Evolutionary conservation across 2,888 invertebrate species (phyloP).

Genomic region (Leptopilina drosophilae): DNA sequence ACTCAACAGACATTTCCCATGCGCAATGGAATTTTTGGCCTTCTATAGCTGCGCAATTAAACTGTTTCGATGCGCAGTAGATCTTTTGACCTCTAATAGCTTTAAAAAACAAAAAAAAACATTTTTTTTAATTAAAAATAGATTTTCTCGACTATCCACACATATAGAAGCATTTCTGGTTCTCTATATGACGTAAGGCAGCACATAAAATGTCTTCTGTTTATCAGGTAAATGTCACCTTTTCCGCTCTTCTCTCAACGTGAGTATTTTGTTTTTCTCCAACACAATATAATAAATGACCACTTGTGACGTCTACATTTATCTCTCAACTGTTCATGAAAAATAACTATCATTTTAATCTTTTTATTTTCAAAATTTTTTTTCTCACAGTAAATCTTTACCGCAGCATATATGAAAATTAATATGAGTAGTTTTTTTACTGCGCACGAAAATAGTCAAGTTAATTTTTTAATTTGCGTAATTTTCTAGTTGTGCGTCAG

Average conservation of each 20-base stretch:
- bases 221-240: slow-evolving; percentile 64
- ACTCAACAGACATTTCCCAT: no score
- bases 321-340: not conserved
- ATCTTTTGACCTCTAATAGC: no score
- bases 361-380: no score
- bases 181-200: slow-evolving; percentile 65
- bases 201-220: slow-evolving; percentile 64
- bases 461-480: not conserved
- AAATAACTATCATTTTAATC: no score
- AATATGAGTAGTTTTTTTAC: no score
- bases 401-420: no score
- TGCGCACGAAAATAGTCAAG: no score
- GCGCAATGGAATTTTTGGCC: no score
- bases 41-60: no score
- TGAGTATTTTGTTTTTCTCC: not conserved
- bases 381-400: no score
- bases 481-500: not conserved
- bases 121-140: not conserved
- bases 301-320: not conserved
- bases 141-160: slow-evolving; percentile 59
- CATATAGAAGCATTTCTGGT: slow-evolving; percentile 60
- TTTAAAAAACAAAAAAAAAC: no score
- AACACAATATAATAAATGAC: not conserved
- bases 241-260: not conserved
- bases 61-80: no score